phyloP scores from a whole-genome alignment of 2,888 invertebrate genomes.

The Pristionchus maxplancki region DNA sequence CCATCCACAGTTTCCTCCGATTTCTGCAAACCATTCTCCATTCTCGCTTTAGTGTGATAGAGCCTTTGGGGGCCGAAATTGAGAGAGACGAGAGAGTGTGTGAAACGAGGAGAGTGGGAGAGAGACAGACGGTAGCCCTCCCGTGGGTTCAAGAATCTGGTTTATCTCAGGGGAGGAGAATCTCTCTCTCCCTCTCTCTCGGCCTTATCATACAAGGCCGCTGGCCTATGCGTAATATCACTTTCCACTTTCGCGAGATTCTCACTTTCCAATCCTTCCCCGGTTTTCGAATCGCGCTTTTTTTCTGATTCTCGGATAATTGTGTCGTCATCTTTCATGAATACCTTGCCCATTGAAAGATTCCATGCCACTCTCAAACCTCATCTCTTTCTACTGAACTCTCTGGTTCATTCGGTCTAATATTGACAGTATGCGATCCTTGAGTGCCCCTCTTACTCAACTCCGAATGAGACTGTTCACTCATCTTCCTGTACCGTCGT shows the following conservation, averaged over 20 bases:
- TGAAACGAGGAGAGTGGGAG: not conserved
- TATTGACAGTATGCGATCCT: not conserved
- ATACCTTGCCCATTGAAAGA: no score
- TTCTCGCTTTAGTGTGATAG: conserved; percentile 30
- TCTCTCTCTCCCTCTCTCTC: not conserved
- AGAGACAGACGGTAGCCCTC: not conserved
- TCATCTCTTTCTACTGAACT: no score
- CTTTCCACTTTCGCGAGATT: conserved; percentile 17
- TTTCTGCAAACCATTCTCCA: conserved; percentile 10
- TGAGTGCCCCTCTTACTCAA: not conserved
- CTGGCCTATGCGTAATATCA: conserved; percentile 37
- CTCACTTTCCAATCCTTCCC: not conserved
- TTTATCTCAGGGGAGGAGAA: conserved; percentile 12
- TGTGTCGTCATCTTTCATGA: no score
- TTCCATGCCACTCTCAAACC: no score
- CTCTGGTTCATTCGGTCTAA: not conserved
- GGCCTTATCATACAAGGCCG: conserved; percentile 29
- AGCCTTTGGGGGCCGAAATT: conserved; percentile 17
- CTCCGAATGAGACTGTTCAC: not conserved
- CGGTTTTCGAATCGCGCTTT: not conserved
- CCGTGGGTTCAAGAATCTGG: conserved; percentile 45
- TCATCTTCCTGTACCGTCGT: not conserved
- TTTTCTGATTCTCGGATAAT: not conserved
- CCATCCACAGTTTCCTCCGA: not conserved
- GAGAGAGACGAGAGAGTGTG: conserved; percentile 23